Conservation (phyloP, 1,140 invertebrate species). For the Campoletis sonorensis region DNA sequence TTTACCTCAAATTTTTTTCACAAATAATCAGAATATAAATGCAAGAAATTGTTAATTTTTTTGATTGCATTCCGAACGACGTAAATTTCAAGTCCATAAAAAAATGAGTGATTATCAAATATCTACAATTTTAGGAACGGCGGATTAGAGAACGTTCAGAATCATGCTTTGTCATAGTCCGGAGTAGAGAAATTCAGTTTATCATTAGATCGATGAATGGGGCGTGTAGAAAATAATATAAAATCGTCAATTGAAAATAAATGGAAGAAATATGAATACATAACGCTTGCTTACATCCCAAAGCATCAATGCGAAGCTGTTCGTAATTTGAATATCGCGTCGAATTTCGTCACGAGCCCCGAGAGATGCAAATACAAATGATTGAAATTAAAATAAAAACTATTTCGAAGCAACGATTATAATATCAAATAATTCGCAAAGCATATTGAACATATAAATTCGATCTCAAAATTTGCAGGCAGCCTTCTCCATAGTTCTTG, state of each 20-base stretch:
- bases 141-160: conserved; percentile 37
- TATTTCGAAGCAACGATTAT: conserved; percentile 34
- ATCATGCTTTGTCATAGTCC: conserved; percentile 46
- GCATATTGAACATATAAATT: conserved; percentile 23
- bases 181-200: neutral
- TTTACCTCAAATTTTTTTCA: too few species aligned
- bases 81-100: too few species aligned
- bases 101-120: too few species aligned
- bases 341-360: neutral
- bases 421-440: conserved; percentile 8
- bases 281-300: conserved; percentile 15
- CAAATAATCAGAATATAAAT: too few species aligned
- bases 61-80: too few species aligned
- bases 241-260: conserved; percentile 28
- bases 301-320: neutral
- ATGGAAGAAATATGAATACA: neutral
- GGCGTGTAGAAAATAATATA: neutral
- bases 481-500: conserved; percentile 26
- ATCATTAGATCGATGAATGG: neutral
- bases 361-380: conserved; percentile 6
- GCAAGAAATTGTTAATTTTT: too few species aligned
- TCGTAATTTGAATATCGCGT: conserved; percentile 8
- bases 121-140: conserved; percentile 16
- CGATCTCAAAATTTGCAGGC: conserved; percentile 37
- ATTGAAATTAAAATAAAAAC: conserved; percentile 9